phyloP scores from a whole-genome alignment of 2,797 vertebrate genomes.

The Margarornis squamiger region DNA sequence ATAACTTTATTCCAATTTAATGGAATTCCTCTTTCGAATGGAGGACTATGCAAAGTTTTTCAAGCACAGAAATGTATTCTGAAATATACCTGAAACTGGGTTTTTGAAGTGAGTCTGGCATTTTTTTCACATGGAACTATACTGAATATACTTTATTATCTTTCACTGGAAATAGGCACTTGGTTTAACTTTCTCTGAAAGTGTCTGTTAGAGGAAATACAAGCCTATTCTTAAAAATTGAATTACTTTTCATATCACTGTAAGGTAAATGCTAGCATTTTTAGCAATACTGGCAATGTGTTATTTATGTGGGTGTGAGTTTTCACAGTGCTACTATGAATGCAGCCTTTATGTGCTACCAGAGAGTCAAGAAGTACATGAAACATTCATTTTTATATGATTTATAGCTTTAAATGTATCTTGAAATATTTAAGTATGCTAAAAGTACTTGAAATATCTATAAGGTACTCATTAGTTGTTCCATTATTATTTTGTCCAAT shows the following conservation, averaged over 20 bases:
- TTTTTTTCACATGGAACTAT: neutral
- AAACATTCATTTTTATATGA: neutral
- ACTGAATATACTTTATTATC: neutral
- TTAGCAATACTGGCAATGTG: neutral
- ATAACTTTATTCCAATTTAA: neutral
- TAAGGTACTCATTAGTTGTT: neutral
- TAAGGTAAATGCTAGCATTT: neutral
- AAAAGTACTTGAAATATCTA: neutral
- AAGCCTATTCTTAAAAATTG: neutral
- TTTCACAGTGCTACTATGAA: neutral
- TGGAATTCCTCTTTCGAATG: neutral
- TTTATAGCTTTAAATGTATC: neutral
- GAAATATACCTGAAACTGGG: neutral
- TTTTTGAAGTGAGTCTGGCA: neutral
- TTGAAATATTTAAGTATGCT: constrained; percentile 20
- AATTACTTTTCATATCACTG: neutral
- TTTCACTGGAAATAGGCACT: neutral
- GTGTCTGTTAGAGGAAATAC: neutral
- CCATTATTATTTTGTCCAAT: constrained; percentile 32
- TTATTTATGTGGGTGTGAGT: neutral
- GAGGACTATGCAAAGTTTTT: neutral
- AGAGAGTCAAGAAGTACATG: neutral
- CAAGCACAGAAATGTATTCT: neutral
- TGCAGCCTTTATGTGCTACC: neutral
- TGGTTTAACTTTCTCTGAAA: neutral